Evolutionary conservation across 2,113 vertebrate species (phyloP).

Genomic region (Xyliphius kryptos): DNA sequence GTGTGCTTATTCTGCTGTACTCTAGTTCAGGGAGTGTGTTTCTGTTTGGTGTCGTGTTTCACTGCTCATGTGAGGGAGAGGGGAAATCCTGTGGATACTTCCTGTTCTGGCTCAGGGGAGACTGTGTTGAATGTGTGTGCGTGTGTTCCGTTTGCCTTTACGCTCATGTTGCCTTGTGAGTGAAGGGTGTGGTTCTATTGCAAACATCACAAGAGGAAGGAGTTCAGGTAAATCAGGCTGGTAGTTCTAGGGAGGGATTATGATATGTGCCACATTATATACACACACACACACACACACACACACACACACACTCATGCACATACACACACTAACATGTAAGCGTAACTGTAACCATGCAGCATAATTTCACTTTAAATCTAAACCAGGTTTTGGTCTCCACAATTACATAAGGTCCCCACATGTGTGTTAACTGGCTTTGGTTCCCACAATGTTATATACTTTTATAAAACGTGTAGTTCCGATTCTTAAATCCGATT

Average conservation of each 20-base stretch:
- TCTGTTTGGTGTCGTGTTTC: slow-evolving; percentile 45
- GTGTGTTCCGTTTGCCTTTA: slow-evolving; percentile 13
- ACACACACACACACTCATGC: slow-evolving; percentile 14
- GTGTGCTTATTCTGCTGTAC: background rate
- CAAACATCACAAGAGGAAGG: too few relatives aligned
- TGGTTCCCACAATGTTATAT: too few relatives aligned
- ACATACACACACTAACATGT: slow-evolving; percentile 16
- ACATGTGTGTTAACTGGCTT: slow-evolving; percentile 15
- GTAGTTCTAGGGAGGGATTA: background rate
- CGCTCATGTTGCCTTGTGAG: too few relatives aligned
- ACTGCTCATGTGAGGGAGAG: slow-evolving; percentile 41
- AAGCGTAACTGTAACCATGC: too few relatives aligned
- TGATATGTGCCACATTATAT: slow-evolving; percentile 10
- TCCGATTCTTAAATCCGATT: too few relatives aligned
- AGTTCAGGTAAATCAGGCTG: too few relatives aligned
- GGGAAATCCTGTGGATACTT: slow-evolving; percentile 52
- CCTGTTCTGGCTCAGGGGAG: slow-evolving; percentile 48
- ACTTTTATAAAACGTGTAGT: too few relatives aligned
- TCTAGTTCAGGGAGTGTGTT: slow-evolving; percentile 26
- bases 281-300: slow-evolving; percentile 4
- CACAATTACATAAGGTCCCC: slow-evolving; percentile 8
- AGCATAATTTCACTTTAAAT: too few relatives aligned
- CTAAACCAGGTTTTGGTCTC: background rate
- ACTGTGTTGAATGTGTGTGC: slow-evolving; percentile 24
- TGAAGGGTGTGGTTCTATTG: too few relatives aligned